Conservation (phyloP, 1,140 invertebrate genomes). For the Zaprionus inermis region DNA sequence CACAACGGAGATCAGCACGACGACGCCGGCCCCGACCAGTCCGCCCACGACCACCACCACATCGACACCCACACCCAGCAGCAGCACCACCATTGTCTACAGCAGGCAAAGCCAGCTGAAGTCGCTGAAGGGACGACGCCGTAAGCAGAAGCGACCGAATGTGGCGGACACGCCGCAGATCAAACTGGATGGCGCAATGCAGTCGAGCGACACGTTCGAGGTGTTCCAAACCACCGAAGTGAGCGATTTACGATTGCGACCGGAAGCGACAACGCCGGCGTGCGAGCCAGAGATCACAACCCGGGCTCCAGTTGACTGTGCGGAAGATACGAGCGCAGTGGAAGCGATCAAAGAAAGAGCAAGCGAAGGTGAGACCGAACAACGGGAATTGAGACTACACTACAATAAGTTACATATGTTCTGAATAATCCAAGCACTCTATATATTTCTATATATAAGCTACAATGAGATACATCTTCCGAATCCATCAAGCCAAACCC, state of each 20-base stretch:
- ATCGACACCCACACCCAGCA: not conserved
- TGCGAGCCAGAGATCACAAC: conserved; percentile 1
- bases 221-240: conserved; percentile 46
- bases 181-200: conserved; percentile 56
- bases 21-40: not conserved
- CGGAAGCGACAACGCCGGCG: conserved; percentile 32
- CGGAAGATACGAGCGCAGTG: conserved; percentile 25
- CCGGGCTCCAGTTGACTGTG: conserved; percentile 42
- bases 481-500: not conserved
- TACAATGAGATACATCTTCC: not conserved
- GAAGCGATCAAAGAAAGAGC: conserved; percentile 17
- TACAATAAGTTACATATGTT: not conserved
- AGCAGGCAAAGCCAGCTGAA: conserved; percentile 10
- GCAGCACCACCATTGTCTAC: not conserved
- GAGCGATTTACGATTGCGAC: conserved; percentile 20
- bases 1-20: not conserved
- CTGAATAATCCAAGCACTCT: too few species aligned
- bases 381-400: too few species aligned
- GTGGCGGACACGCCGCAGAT: conserved; percentile 60
- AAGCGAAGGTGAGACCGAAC: conserved; percentile 26
- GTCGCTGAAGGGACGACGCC: conserved; percentile 1
- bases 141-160: conserved; percentile 11
- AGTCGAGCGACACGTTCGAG: conserved; percentile 56
- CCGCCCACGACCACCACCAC: too few species aligned
- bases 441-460: not conserved